Percentiles rank a stretch among this genome's conserved stretches.
These are phyloP conservation scores for Cephonodes hylas DNA, from an alignment of 2,888 invertebrate genomes.

Conservation along the genomic window DNA sequence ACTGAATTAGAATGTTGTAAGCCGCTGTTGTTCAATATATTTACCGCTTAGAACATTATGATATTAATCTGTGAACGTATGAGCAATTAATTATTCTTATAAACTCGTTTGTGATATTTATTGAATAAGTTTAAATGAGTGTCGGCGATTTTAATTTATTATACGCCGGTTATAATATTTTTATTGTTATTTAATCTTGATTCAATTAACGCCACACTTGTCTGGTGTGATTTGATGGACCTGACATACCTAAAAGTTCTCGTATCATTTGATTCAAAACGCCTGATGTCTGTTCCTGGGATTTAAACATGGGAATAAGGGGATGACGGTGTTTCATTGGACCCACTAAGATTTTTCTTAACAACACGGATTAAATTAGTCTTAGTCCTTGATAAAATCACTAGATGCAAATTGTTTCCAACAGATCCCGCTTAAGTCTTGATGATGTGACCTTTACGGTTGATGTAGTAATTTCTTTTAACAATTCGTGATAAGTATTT, in stretches of 20 bases:
- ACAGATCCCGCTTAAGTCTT: no score
- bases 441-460: no score
- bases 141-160: not conserved
- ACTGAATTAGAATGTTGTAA: constrained; percentile 60
- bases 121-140: not conserved
- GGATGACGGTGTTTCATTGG: not conserved
- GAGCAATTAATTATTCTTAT: constrained; percentile 16
- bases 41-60: constrained; percentile 20
- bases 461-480: no score
- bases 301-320: not conserved
- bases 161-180: no score
- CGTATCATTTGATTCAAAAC: no score
- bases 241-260: no score
- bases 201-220: not conserved
- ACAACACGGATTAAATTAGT: no score
- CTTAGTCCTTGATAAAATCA: no score
- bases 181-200: not conserved
- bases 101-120: constrained; percentile 19
- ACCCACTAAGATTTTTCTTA: no score
- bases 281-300: no score
- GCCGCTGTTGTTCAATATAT: constrained; percentile 43
- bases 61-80: constrained; percentile 23
- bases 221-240: not conserved
- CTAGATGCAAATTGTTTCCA: no score
- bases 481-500: no score